Evolutionary conservation across 2,797 vertebrate genomes (phyloP).

Genomic region (Phataginus tetradactyla): DNA sequence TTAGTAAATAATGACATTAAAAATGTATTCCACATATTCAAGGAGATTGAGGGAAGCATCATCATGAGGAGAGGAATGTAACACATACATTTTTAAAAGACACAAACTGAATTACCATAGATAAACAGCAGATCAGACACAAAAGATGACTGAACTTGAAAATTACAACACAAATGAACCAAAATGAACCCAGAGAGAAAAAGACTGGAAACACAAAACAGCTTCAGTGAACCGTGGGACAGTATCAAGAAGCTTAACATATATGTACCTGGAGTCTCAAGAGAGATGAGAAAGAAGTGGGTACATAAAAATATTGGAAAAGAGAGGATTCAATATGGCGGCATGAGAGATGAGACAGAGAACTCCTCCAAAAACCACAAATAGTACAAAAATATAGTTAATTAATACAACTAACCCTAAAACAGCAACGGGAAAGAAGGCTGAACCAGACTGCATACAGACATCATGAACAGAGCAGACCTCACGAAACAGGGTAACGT

Average conservation of each 20-base stretch:
- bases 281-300: not conserved
- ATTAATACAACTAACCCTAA: no score
- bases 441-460: no score
- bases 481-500: no score
- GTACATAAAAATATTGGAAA: not conserved
- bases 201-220: not conserved
- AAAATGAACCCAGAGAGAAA: not conserved
- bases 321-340: not conserved
- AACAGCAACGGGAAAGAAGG: no score
- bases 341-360: no score
- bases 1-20: not conserved
- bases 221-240: not conserved
- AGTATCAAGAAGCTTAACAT: not conserved
- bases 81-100: not conserved
- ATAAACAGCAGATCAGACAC: not conserved
- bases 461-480: no score
- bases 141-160: not conserved
- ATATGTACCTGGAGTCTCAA: not conserved
- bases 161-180: not conserved
- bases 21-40: not conserved
- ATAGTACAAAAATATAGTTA: no score
- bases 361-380: no score
- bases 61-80: not conserved
- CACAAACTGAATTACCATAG: not conserved
- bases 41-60: not conserved